A percentile compares a stretch with the other conserved stretches of the same genome.
Conservation (phyloP, 2,888 invertebrate species). For the Drosophila dives region DNA sequence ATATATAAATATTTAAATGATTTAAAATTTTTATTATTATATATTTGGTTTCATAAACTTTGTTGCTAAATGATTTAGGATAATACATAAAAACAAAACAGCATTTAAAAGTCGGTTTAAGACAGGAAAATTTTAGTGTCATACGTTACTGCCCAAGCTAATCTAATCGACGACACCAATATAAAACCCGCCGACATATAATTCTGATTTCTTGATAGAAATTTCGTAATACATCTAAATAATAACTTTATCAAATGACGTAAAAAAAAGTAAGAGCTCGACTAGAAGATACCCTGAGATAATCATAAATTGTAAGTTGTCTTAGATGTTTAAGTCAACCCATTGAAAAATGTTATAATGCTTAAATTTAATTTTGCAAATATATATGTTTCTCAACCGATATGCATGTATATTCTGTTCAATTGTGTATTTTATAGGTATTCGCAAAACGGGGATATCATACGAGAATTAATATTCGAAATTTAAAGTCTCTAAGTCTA, state of each 20-base stretch:
- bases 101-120: neutral
- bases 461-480: neutral
- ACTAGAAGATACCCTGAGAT: neutral
- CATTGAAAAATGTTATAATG: neutral
- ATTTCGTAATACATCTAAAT: neutral
- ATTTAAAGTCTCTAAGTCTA: too few species aligned
- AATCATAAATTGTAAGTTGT: neutral
- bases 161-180: neutral
- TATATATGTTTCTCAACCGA: neutral
- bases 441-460: neutral
- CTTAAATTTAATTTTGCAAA: neutral
- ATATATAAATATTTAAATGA: constrained; percentile 2
- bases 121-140: neutral
- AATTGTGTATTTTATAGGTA: neutral
- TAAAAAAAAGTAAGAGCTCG: neutral
- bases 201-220: neutral
- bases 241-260: neutral
- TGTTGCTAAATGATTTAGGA: neutral
- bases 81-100: neutral
- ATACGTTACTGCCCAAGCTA: neutral
- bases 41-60: neutral
- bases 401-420: neutral
- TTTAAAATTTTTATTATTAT: neutral
- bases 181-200: neutral
- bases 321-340: neutral